A percentile compares a stretch with the other conserved stretches of the same genome.
Conservation (phyloP, 2,113 vertebrate genomes). For the Paedocypris sp. region DNA sequence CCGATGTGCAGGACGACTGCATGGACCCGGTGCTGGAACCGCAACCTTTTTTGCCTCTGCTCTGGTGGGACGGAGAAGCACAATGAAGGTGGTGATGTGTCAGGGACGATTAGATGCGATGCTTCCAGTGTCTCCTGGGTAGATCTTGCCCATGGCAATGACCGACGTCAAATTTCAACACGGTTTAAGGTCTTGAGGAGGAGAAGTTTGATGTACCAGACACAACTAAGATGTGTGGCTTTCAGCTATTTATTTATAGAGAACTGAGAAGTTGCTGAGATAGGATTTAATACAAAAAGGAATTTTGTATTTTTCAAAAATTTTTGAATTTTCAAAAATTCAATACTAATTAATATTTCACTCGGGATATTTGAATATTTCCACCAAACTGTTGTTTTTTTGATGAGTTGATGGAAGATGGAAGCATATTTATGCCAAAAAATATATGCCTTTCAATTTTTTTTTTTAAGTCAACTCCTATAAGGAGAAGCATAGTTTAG, state of each 20-base stretch:
- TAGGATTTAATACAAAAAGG: too few species aligned
- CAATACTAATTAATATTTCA: too few species aligned
- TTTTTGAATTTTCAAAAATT: too few species aligned
- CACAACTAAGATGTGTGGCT: not conserved
- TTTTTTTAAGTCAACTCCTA: too few species aligned
- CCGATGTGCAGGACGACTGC: conserved; percentile 13
- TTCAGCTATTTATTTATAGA: not conserved
- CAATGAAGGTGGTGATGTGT: conserved; percentile 56
- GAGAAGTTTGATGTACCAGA: conserved; percentile 2
- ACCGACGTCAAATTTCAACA: conserved; percentile 50
- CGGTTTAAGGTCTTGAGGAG: conserved; percentile 36
- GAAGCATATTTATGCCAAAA: too few species aligned
- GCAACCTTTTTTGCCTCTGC: not conserved
- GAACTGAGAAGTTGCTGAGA: too few species aligned
- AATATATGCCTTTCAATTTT: too few species aligned
- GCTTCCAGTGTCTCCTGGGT: conserved; percentile 52
- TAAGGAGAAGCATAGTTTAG: too few species aligned
- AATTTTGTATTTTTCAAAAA: too few species aligned
- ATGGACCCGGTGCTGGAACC: conserved; percentile 20
- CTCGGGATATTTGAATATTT: too few species aligned
- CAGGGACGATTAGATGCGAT: conserved; percentile 61
- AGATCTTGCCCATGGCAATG: conserved; percentile 43
- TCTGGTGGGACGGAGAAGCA: conserved; percentile 47
- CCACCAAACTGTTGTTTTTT: too few species aligned
- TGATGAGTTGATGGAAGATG: too few species aligned